Evolutionary conservation across 1,140 invertebrate species (phyloP).

Genomic region (Papilio aristodemus): DNA sequence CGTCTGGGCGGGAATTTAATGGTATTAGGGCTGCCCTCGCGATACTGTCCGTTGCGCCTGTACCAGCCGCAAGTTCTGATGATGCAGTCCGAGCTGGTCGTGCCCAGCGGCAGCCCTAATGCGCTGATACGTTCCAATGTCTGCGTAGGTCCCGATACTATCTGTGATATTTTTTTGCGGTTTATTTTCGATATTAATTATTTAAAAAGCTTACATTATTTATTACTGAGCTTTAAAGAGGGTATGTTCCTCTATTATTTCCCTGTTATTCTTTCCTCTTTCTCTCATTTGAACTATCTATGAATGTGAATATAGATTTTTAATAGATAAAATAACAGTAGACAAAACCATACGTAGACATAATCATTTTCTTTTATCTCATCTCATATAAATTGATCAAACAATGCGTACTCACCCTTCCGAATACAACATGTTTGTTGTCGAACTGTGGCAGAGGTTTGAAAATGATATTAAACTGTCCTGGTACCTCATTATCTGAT

Average conservation of each 20-base stretch:
- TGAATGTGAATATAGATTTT: too few species aligned
- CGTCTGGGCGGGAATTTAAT: slow-evolving; percentile 64
- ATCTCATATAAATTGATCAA: too few species aligned
- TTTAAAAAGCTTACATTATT: too few species aligned
- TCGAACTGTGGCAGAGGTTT: slow-evolving; percentile 74
- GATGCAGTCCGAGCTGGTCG: slow-evolving; percentile 55
- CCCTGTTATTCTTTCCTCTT: too few species aligned
- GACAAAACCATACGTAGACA: too few species aligned
- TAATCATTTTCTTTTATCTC: too few species aligned
- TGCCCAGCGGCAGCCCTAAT: slow-evolving; percentile 64
- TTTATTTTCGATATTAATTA: too few species aligned
- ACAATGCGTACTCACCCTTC: slow-evolving; percentile 59
- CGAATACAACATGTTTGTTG: slow-evolving; percentile 74
- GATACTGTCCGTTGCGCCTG: slow-evolving; percentile 56
- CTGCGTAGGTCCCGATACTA: slow-evolving; percentile 59
- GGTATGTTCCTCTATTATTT: too few species aligned
- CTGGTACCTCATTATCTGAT: slow-evolving; percentile 61
- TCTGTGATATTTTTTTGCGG: slow-evolving; percentile 41
- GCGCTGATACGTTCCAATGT: slow-evolving; percentile 69
- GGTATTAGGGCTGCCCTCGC: slow-evolving; percentile 60
- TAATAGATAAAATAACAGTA: too few species aligned
- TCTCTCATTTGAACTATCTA: too few species aligned
- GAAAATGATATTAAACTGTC: slow-evolving; percentile 76
- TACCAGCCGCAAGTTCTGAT: slow-evolving; percentile 59
- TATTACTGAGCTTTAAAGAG: too few species aligned